These are phyloP conservation scores for Bembecia ichneumoniformis DNA, from an alignment of 2,888 invertebrate genomes.

Conservation along the genomic window DNA sequence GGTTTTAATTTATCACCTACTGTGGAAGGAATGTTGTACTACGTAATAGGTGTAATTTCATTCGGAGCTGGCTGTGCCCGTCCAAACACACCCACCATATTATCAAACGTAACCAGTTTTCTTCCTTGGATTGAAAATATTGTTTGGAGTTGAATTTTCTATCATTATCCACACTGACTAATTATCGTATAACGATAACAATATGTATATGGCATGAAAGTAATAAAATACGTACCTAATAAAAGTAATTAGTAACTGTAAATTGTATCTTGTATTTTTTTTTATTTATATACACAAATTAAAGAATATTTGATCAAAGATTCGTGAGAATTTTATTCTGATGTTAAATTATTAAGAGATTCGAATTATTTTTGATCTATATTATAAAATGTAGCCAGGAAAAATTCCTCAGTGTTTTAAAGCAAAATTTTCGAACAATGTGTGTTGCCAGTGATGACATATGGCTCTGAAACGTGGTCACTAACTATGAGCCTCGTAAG, in stretches of 20 bases:
- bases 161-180: not conserved
- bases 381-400: too few species aligned
- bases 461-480: too few species aligned
- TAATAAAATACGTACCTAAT: not conserved
- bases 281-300: too few species aligned
- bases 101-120: slow-evolving; percentile 19
- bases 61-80: slow-evolving; percentile 22
- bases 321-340: too few species aligned
- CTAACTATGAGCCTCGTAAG: too few species aligned
- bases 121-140: slow-evolving; percentile 22
- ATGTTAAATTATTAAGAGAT: too few species aligned
- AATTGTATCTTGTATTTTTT: not conserved
- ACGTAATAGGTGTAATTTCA: slow-evolving; percentile 26
- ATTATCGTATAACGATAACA: not conserved
- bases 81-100: slow-evolving; percentile 19
- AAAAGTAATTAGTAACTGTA: not conserved
- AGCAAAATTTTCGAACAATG: too few species aligned
- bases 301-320: too few species aligned
- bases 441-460: too few species aligned
- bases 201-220: not conserved
- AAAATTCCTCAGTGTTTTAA: too few species aligned
- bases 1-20: not conserved
- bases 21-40: slow-evolving; percentile 13
- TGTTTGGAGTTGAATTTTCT: slow-evolving; percentile 15
- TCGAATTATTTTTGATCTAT: too few species aligned